These are phyloP conservation scores for Sebastiscus albofasciatus DNA, from an alignment of 2,797 vertebrate species.

Conservation along the genomic window DNA sequence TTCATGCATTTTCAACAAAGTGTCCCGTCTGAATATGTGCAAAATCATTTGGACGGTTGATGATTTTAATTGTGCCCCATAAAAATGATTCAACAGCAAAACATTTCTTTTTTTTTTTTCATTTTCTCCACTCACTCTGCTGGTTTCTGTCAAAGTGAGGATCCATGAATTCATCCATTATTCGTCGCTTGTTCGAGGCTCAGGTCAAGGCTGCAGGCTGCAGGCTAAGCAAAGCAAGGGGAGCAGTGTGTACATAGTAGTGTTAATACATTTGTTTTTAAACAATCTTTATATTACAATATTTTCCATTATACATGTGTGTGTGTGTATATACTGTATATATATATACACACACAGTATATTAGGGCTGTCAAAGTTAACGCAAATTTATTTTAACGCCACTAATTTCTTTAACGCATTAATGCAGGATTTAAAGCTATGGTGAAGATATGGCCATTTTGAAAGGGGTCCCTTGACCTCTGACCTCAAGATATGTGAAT, in stretches of 20 bases:
- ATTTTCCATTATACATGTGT: not conserved
- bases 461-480: too few species aligned
- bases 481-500: too few species aligned
- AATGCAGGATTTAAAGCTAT: too few species aligned
- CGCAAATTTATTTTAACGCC: too few species aligned
- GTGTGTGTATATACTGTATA: not conserved
- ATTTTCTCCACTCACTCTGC: conserved; percentile 24
- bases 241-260: not conserved
- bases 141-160: not conserved
- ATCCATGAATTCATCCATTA: conserved; percentile 8
- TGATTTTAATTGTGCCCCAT: not conserved
- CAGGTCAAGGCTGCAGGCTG: not conserved
- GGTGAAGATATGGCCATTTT: rapidly evolving
- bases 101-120: not conserved
- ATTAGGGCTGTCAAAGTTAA: too few species aligned
- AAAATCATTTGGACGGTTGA: not conserved
- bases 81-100: not conserved
- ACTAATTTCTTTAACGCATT: too few species aligned
- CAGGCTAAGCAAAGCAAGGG: not conserved
- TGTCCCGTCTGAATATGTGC: not conserved
- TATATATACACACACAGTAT: too few species aligned
- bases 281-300: rapidly evolving
- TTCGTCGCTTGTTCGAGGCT: not conserved
- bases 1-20: not conserved
- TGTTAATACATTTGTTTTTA: not conserved